Base-by-base conservation (phyloP, 2,888 invertebrate species). In the Cantharis rustica region DNA sequence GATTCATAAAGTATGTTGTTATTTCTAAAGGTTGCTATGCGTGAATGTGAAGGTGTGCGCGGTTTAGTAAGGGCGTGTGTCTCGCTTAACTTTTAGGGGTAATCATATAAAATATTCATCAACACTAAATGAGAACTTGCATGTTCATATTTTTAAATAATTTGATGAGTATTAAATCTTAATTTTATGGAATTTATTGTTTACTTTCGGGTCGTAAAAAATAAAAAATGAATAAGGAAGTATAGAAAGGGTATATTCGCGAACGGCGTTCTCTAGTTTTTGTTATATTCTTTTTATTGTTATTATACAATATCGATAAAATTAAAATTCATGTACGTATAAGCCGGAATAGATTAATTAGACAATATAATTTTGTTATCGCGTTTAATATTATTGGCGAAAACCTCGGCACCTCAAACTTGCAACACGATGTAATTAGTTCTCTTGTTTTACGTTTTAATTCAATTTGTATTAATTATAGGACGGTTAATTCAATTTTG, bases 371-470 rank as follows among this genome's bases (percentile, higher is more conserved):
- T 66, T 20, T 66, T 66, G n/a, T 23, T 66, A 66, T 20, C 17
- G 13, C 15, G n/a, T n/a, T 20, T 66, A 23, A 20, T 66, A 10
- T n/a, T 66, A 66, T 66, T 66, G 64, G 23, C 64, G 20, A 66
- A 66, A 66, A 66, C 64, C 64, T 20, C 64, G 13, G 64, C 23
- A 66, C 64, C 17, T 66, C 64, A 66, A 66, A 66, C 64, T 66
- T 20, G 64, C 64, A 23, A 66, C 20, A 66, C 64, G 64, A 20
- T 66, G 64, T 66, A 66, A 66, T 66, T 66, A 66, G 64, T 66
- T 66, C 63, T 66, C 17, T 20, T 66, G 64, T 66, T 66, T 66
- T 13, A 20, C 64, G 64, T 66, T 66, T 20, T 66, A 66, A 66
- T 66, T 66, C 20, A 66, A 66, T 66, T 66, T 66, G 64, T 20